Conservation (phyloP, 2,888 invertebrate genomes). For the Yponomeuta sedellus region DNA sequence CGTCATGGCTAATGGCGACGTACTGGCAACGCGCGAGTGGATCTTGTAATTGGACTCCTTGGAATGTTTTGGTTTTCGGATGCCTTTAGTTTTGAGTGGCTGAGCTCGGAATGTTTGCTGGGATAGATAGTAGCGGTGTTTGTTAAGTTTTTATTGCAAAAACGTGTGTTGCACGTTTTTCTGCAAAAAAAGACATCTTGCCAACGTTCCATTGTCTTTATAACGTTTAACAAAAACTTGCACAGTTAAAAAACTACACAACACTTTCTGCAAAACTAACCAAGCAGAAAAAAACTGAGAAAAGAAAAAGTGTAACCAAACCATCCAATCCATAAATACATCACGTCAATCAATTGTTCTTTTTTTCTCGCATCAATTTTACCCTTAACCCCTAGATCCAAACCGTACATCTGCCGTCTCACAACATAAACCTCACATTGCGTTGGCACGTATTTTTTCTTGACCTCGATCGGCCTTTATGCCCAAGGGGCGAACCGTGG, state of each 20-base stretch:
- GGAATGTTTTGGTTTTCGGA: conserved; percentile 28
- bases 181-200: neutral
- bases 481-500: conserved; percentile 71
- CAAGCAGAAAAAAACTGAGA: neutral
- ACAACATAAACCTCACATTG: conserved; percentile 66
- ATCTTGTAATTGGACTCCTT: conserved; percentile 55
- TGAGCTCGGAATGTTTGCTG: neutral
- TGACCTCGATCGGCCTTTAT: conserved; percentile 71
- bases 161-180: neutral
- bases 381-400: conserved; percentile 53
- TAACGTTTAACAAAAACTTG: neutral
- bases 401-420: conserved; percentile 58
- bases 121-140: neutral
- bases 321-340: conserved; percentile 24
- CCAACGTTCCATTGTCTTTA: neutral
- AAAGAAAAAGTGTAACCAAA: neutral
- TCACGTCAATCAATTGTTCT: conserved; percentile 57
- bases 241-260: neutral
- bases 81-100: neutral
- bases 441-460: conserved; percentile 72
- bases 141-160: neutral
- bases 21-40: conserved; percentile 36
- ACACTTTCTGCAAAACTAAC: neutral
- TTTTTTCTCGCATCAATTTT: conserved; percentile 53
- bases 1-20: conserved; percentile 43